Conservation (phyloP, 2,113 vertebrate species). For the Lophochroa leadbeateri region DNA sequence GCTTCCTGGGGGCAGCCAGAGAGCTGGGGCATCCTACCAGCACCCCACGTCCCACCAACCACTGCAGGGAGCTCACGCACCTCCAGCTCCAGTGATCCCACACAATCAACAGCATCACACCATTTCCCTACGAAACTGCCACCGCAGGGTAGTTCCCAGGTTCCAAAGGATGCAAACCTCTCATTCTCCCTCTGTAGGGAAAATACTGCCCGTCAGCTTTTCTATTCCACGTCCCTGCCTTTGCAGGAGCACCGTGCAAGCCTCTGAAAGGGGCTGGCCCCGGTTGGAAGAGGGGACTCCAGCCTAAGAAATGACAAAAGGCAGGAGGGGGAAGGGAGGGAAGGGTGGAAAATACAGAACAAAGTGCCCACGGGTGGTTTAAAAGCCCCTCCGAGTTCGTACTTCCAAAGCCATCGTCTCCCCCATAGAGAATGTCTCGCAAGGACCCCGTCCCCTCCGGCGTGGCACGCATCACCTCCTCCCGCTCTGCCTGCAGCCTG, state of each 20-base stretch:
- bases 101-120: not conserved
- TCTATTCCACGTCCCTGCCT: not conserved
- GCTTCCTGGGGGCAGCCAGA: not conserved
- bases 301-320: constrained; percentile 4
- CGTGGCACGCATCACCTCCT: not conserved
- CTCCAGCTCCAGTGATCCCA: not conserved
- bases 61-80: not conserved
- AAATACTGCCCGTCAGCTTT: not conserved
- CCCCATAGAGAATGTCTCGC: not conserved
- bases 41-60: not conserved
- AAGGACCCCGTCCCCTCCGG: not conserved
- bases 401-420: not conserved
- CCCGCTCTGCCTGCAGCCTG: not conserved
- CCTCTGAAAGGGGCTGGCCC: not conserved
- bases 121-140: fast-evolving
- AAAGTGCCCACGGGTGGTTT: not conserved
- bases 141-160: fast-evolving
- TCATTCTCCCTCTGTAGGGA: not conserved
- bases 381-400: not conserved
- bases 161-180: not conserved
- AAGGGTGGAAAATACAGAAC: not conserved
- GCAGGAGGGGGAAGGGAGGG: not conserved
- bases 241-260: not conserved
- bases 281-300: not conserved
- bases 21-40: not conserved